phyloP scores from a whole-genome alignment of 2,797 vertebrate genomes.

The Sebastiscus tertius region DNA sequence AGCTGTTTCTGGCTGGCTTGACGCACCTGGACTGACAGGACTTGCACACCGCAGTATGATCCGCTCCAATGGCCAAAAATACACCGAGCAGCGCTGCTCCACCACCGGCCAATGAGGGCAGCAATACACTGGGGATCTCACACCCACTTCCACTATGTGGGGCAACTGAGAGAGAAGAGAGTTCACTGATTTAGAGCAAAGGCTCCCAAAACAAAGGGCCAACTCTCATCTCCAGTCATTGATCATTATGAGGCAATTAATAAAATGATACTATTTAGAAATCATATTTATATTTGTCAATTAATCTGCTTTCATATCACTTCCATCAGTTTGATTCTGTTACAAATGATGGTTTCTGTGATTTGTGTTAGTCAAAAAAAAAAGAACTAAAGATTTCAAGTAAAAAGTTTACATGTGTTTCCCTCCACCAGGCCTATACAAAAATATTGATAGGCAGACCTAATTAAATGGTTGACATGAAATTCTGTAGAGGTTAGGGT shows the following conservation, averaged over 20 bases:
- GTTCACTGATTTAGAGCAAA: conserved; percentile 7
- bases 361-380: not conserved
- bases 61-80: conserved; percentile 74
- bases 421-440: not conserved
- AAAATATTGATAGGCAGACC: not conserved
- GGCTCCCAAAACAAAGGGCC: not conserved
- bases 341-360: not conserved
- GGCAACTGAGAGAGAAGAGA: conserved; percentile 4
- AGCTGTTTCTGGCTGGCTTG: conserved; percentile 6
- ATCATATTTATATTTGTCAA: not conserved
- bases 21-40: conserved; percentile 7
- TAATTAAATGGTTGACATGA: not conserved
- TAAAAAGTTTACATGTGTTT: accelerated
- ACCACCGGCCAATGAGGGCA: conserved; percentile 73
- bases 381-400: accelerated
- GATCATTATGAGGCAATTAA: not conserved
- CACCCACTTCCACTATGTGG: conserved; percentile 47
- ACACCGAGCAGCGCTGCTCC: conserved; percentile 56
- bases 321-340: not conserved
- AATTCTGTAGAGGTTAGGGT: not conserved
- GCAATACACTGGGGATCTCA: conserved; percentile 57
- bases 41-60: conserved; percentile 60
- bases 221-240: not conserved
- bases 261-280: not conserved
- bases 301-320: not conserved